Evolutionary conservation across 2,797 vertebrate genomes (phyloP), one percentile per base, ranked within the genome.

Genomic region (Apogon hyalosoma): DNA sequence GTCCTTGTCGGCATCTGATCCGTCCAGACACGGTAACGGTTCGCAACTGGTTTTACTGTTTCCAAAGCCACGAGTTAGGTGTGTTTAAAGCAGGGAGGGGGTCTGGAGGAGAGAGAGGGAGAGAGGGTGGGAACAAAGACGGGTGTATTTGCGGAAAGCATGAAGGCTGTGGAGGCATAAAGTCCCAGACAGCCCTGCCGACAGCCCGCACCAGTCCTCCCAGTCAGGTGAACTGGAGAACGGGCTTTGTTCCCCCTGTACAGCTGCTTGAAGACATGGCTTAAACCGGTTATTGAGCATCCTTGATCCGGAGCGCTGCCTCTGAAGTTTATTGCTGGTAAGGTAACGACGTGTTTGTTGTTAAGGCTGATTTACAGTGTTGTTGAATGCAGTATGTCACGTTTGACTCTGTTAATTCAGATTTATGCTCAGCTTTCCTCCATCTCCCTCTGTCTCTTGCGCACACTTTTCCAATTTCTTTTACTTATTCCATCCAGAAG

Each of bases 51-150:
- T 73, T 33, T 61, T 66, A 46, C 2, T 51, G 53, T 66, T 51
- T 43, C 21, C 31, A 31, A 72, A 78, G 38, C 45, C 24, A 24
- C 24, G 48, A 63, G 77, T 71, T 65, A 15, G 42, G 57, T 48
- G 64, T 60, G 65, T 61, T 63, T 15, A 56, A 62, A 53, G 64
- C 49, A 21, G 79, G 77, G 79, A 73, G 79, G 72, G 40, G 65
- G 73, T 54, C 52, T 1, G 73, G 51, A 63, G 39, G 16, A 19
- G 58, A 77, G 79, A 79, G 79, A 79, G 85, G 81, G 58, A 77
- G 79, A 79, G 79, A 79, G 85, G 81, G 87, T 73, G 87, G 85
- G 82, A 85, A 88, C 87, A 86, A 87, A 77, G 73, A 28, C 24
- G 24, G 82, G 75, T 77, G 62, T 63, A 63, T 84, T 69, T 63